These are phyloP conservation scores for Acanthurus leucopareius DNA, from an alignment of 2,797 vertebrate genomes.

Conservation along the genomic window DNA sequence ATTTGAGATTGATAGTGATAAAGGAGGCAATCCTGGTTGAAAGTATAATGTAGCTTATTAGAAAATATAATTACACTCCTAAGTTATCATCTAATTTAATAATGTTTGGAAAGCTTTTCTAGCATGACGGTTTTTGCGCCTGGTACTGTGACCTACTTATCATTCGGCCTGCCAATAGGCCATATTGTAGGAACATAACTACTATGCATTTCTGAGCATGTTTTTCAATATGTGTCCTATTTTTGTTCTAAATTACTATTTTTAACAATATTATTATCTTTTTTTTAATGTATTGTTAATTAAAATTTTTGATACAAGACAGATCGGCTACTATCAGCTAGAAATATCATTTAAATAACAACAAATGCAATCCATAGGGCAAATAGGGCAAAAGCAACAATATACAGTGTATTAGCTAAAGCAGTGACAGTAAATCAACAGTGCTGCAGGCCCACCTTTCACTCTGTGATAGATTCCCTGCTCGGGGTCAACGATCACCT, in stretches of 20 bases:
- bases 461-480: conserved; percentile 92
- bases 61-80: background rate
- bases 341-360: background rate
- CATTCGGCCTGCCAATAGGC: too few species aligned
- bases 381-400: background rate
- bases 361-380: background rate
- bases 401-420: background rate
- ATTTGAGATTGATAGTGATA: too few species aligned
- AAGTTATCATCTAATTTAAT: background rate
- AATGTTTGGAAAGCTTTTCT: background rate
- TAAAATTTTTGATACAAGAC: too few species aligned
- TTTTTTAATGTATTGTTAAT: background rate
- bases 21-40: too few species aligned
- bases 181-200: background rate
- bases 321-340: background rate
- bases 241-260: background rate
- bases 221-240: background rate
- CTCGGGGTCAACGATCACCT: conserved; percentile 89
- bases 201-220: background rate
- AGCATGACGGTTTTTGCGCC: background rate
- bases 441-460: conserved; percentile 88
- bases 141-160: background rate
- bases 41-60: background rate
- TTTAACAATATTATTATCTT: background rate
- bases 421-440: conserved; percentile 26